Conservation (phyloP, 1,140 invertebrate genomes). For the Macrotrachela quadricornifera region DNA sequence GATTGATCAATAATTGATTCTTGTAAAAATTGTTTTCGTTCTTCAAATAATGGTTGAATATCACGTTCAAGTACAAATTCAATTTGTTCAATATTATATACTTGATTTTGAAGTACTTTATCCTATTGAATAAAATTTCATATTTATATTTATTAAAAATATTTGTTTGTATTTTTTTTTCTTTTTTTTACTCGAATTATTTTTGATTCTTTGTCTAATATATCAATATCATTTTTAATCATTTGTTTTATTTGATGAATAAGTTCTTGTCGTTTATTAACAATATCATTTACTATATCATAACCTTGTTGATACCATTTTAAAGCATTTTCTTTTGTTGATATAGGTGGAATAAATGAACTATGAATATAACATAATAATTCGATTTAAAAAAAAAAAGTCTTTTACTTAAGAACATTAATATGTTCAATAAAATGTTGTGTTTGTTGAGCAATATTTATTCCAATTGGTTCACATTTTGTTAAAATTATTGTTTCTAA, state of each 20-base stretch:
- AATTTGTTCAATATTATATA: no score
- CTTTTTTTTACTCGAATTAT: conserved; percentile 17
- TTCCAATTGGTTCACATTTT: not conserved
- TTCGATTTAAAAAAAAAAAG: conserved; percentile 14
- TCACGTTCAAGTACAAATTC: not conserved
- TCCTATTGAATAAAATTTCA: not conserved
- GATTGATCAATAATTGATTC: no score
- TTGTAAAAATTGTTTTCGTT: not conserved
- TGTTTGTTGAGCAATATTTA: conserved; percentile 13
- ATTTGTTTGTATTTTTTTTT: conserved; percentile 18
- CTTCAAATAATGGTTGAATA: not conserved
- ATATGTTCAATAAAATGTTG: conserved; percentile 18
- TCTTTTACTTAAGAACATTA: conserved; percentile 14
- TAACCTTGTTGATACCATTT: conserved; percentile 23
- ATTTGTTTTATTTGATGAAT: not conserved
- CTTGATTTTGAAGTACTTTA: no score
- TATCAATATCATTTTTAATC: conserved; percentile 6
- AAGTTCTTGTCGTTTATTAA: conserved; percentile 9
- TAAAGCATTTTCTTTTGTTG: conserved; percentile 24
- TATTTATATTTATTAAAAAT: not conserved
- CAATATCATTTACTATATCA: conserved; percentile 17
- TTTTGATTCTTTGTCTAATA: conserved; percentile 17
- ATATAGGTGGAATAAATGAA: conserved; percentile 21
- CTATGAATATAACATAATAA: conserved; percentile 20
- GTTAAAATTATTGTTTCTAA: not conserved